Evolutionary conservation across 2,113 vertebrate genomes (phyloP).

Genomic region (Nansenia antarctica): DNA sequence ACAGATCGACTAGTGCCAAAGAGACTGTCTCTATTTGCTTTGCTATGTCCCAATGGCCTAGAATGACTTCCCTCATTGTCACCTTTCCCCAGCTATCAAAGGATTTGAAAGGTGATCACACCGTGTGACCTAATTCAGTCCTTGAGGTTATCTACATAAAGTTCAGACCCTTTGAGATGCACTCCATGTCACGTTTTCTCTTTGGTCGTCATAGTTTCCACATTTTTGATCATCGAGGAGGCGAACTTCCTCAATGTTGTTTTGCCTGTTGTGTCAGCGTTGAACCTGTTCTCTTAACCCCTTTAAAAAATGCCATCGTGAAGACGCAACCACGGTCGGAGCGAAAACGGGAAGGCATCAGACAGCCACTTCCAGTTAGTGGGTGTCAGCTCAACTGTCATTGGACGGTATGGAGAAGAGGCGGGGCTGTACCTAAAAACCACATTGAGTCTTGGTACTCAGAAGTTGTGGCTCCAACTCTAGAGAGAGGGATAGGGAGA

Average conservation of each 20-base stretch:
- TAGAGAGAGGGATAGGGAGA: neutral
- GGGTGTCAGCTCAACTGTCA: neutral
- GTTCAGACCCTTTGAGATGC: neutral
- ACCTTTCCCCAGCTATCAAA: no score
- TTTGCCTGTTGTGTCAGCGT: constrained; percentile 32
- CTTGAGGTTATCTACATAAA: no score
- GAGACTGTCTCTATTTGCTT: no score
- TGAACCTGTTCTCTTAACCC: constrained; percentile 35
- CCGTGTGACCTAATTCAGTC: no score
- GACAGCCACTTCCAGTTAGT: neutral
- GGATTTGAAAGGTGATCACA: no score
- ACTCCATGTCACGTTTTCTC: constrained; percentile 34
- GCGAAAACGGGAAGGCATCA: constrained; percentile 37
- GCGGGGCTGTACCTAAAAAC: neutral
- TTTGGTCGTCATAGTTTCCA: constrained; percentile 37
- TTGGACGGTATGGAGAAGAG: constrained; percentile 7
- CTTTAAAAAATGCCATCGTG: constrained; percentile 39
- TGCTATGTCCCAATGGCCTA: no score
- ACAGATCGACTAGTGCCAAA: no score
- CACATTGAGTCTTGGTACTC: no score
- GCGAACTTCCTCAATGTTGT: constrained; percentile 13
- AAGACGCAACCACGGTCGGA: neutral
- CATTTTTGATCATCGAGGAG: neutral
- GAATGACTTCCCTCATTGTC: no score
- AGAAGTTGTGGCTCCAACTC: no score